A percentile compares a stretch with the other conserved stretches of the same genome.
Evolutionary conservation across 2,888 invertebrate species (phyloP).

Genomic region (Petrolisthes manimaculis): DNA sequence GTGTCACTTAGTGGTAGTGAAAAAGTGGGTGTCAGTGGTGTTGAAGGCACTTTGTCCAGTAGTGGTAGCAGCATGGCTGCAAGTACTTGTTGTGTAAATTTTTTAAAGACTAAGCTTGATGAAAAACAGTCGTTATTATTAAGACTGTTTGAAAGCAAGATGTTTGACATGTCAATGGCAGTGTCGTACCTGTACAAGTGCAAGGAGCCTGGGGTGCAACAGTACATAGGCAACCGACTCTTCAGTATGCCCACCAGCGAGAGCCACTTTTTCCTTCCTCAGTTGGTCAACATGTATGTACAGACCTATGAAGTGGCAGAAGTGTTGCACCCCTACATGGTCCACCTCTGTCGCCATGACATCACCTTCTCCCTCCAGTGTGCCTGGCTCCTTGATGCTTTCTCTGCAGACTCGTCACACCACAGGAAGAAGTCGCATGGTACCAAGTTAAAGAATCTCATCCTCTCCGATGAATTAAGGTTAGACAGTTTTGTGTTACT

Average conservation of each 20-base stretch:
- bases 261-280: slow-evolving; percentile 98
- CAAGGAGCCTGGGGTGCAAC: slow-evolving; percentile 97
- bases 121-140: slow-evolving; percentile 75
- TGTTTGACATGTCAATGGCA: slow-evolving; percentile 98
- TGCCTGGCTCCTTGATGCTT: slow-evolving; percentile 96
- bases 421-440: slow-evolving; percentile 81
- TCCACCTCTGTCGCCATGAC: slow-evolving; percentile 86
- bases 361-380: slow-evolving; percentile 96
- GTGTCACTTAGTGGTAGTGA: neutral
- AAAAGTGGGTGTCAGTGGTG: slow-evolving; percentile 39
- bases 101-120: slow-evolving; percentile 41
- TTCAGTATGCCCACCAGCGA: slow-evolving; percentile 93
- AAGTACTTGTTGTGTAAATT: slow-evolving; percentile 28
- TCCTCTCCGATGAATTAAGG: slow-evolving; percentile 79
- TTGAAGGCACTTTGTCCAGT: slow-evolving; percentile 34
- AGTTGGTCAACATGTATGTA: slow-evolving; percentile 97
- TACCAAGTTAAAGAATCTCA: slow-evolving; percentile 80
- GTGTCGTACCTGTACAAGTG: slow-evolving; percentile 98
- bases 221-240: slow-evolving; percentile 96
- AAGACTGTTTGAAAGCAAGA: slow-evolving; percentile 94
- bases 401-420: slow-evolving; percentile 80
- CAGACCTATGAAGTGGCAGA: slow-evolving; percentile 98
- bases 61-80: slow-evolving; percentile 60
- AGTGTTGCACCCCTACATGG: slow-evolving; percentile 86
- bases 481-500: slow-evolving; percentile 38